Evolutionary conservation across 2,797 vertebrate genomes (phyloP).

Genomic region (Acipenser ruthenus): DNA sequence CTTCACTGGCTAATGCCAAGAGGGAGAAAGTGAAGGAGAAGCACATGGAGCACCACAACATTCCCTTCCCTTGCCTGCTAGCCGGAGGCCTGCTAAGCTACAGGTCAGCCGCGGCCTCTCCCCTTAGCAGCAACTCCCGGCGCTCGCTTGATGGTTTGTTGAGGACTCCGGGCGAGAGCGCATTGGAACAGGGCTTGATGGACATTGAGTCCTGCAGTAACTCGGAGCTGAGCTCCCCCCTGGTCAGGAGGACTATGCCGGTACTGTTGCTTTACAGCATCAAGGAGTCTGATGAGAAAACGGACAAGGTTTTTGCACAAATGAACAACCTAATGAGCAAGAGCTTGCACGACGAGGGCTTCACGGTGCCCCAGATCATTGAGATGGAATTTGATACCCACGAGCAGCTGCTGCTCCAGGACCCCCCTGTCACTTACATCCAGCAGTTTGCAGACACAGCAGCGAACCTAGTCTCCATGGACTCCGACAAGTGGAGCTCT

Average conservation of each 20-base stretch:
- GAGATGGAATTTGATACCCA: conserved; percentile 98
- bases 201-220: conserved; percentile 87
- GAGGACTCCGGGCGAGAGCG: conserved; percentile 83
- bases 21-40: conserved; percentile 89
- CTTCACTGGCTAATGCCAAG: conserved; percentile 75
- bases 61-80: conserved; percentile 95
- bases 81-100: conserved; percentile 91
- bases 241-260: conserved; percentile 86
- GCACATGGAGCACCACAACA: conserved; percentile 87
- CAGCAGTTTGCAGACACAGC: conserved; percentile 97
- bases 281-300: conserved; percentile 94
- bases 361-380: conserved; percentile 96
- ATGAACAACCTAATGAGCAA: conserved; percentile 98
- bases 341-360: conserved; percentile 93
- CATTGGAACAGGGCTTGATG: conserved; percentile 79
- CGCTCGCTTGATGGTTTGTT: conserved; percentile 78
- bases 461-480: conserved; percentile 72
- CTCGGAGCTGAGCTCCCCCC: conserved; percentile 77
- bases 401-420: conserved; percentile 91
- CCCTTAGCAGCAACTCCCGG: conserved; percentile 69
- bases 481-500: conserved; percentile 89
- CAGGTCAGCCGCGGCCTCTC: conserved; percentile 78
- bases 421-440: conserved; percentile 95
- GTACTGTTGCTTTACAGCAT: conserved; percentile 92
- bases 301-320: conserved; percentile 90